Percentiles rank a stretch among this genome's conserved stretches.
Conservation (phyloP, 2,888 invertebrate species). For the Parnassius glacialis region DNA sequence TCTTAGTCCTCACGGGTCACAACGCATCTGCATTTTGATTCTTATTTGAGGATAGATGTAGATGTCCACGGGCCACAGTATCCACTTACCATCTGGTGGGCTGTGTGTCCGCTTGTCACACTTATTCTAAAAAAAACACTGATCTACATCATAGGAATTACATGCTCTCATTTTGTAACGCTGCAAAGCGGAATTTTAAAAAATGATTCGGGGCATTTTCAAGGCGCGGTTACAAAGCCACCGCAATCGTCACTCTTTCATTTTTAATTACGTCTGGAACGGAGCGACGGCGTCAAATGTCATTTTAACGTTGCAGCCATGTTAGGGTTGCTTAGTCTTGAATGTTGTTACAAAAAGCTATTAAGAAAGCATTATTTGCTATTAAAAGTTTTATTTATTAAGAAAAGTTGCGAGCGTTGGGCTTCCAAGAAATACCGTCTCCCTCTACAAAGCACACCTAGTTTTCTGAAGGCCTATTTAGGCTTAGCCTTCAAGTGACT, state of each 20-base stretch:
- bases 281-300: constrained; percentile 54
- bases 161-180: constrained; percentile 17
- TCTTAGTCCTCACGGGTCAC: too few relatives aligned
- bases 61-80: too few relatives aligned
- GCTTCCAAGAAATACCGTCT: too few relatives aligned
- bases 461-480: too few relatives aligned
- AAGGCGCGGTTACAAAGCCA: constrained; percentile 41
- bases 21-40: too few relatives aligned
- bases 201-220: constrained; percentile 29
- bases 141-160: constrained; percentile 1
- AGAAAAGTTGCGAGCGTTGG: too few relatives aligned
- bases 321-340: constrained; percentile 31
- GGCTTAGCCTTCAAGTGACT: too few relatives aligned
- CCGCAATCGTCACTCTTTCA: constrained; percentile 36
- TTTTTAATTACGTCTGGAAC: constrained; percentile 46
- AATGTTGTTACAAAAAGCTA: not conserved
- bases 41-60: too few relatives aligned
- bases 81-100: too few relatives aligned
- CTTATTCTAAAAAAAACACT: not conserved
- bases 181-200: constrained; percentile 16
- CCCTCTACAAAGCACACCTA: too few relatives aligned
- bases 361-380: not conserved
- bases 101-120: too few relatives aligned
- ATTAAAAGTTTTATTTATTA: too few relatives aligned
- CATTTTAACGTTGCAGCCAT: constrained; percentile 59